Evolutionary conservation across 2,888 invertebrate genomes (phyloP), one percentile per base, ranked within the genome.

Genomic region (Amitus sp.): DNA sequence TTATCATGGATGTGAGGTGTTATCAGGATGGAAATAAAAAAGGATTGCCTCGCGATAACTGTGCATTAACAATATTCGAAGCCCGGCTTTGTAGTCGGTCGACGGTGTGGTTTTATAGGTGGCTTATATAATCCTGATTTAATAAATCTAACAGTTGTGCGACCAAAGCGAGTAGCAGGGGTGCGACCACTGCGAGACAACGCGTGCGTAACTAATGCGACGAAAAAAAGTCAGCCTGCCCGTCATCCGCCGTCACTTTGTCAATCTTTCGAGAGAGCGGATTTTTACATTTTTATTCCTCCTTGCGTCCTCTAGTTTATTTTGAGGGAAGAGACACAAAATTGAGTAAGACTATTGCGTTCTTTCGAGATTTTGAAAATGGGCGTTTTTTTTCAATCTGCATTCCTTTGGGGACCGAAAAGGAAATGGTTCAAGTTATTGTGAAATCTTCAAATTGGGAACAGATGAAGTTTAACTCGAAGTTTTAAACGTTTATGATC

Each of bases 71-170:
- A 65, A 65, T 62, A 59, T 66, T 61, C 60, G 47, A 43, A 40
- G 46, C 27, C 54, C 42, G 34, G 71, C 70, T 73, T 73, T 68
- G 67, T 60, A 52, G 65, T 61, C 70, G 69, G 69, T 69, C 73
- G 74, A 70, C 73, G 70, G 72, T 77, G 77, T 70, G 77, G 75
- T 77, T 78, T 76, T 77, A 75, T 75, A 75, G 75, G 75, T 71
- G 75, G 78, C 74, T 79, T 78, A 77, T 79, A 80, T 82, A 82
- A 82, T 82, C 82, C 82, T 77, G 81, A 82, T 82, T 82, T 82
- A 82, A 82, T 82, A 81, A 82, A 82, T 82, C 82, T 80, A 80
- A 82, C 82, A 82, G 79, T 81, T 81, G 81, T 73, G 77, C 75
- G 71, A 60, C 66, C n/a, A n/a, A n/a, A n/a, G n/a, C n/a, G n/a